Percentiles rank a stretch among this genome's conserved stretches.
These are phyloP conservation scores for Nebria salina DNA, from an alignment of 2,888 invertebrate genomes.

Conservation along the genomic window DNA sequence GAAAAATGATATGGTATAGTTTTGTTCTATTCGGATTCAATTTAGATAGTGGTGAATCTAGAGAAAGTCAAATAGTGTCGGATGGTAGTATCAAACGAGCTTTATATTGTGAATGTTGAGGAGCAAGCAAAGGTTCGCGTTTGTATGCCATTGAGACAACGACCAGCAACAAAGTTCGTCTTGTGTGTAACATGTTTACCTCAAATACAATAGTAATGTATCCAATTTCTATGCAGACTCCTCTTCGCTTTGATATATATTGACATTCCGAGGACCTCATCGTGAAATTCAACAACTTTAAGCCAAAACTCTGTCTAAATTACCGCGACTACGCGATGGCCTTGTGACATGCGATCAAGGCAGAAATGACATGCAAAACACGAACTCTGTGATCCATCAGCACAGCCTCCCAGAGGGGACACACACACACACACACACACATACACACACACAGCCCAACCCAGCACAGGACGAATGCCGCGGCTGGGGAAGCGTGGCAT, in stretches of 20 bases:
- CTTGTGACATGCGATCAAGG: not conserved
- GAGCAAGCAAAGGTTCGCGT: not conserved
- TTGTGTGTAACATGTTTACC: slow-evolving; percentile 27
- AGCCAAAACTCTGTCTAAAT: slow-evolving; percentile 36
- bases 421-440: not conserved
- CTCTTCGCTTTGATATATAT: slow-evolving; percentile 41
- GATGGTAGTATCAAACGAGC: not conserved
- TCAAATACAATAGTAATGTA: slow-evolving; percentile 46
- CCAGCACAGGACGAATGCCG: not conserved
- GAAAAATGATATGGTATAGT: too few species aligned
- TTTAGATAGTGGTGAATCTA: too few species aligned
- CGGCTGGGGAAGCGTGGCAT: not conserved
- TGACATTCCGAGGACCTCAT: slow-evolving; percentile 37
- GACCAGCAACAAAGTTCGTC: slow-evolving; percentile 26
- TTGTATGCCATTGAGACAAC: not conserved
- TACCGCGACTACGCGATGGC: slow-evolving; percentile 14
- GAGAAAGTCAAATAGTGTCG: too few species aligned
- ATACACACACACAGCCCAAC: not conserved
- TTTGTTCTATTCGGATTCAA: too few species aligned
- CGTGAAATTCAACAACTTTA: slow-evolving; percentile 18
- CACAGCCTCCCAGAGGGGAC: not conserved
- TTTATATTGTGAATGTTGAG: not conserved
- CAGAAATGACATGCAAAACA: slow-evolving; percentile 16
- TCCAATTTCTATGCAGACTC: slow-evolving; percentile 42
- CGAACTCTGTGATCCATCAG: not conserved